Base-by-base conservation (phyloP, 2,888 invertebrate genomes). In the Strigamia crassipes region DNA sequence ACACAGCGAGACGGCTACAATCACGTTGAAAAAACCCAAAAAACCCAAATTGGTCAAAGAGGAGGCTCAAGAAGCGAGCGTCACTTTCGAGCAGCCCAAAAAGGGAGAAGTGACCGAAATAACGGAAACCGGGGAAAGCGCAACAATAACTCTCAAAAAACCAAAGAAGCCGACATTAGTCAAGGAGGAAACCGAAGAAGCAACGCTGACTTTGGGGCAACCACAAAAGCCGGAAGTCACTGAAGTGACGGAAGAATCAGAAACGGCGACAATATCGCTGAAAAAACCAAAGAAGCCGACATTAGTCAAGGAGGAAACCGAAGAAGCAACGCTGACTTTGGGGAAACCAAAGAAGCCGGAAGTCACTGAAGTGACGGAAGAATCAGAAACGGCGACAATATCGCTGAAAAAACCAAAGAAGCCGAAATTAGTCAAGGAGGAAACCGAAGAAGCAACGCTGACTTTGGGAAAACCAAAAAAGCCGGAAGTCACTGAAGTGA, bases 381-480 rank as follows among this genome's bases (percentile, higher is more conserved):
- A 80, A 23, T n/a, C 80, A 21, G 77, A 34, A 80, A 42, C 56
- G 31, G 51, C 80, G 9, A 56, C 31, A 34, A 31, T 61, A 21
- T 31, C 80, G 12, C 23, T 78, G 15, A 78, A 78, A 13, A 78
- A 78, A 13, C 46, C 21, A 1, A 80, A 61, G 34, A 81, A 81
- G 38, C 81, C 73, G 23, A 38, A 66, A 81, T 18, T 73, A 21
- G 41, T 6, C 4, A 81, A 81, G 42, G 38, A 34, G 1, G 38
- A 80, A 27, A 5, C 1, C 82, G 1, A 85, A 85, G 83, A 86
- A 85, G 82, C 82, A 84, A 81, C 89, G 90, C 79, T 87, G 84
- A 31, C 85, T 90, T 0, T 91, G 92, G 78, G 87, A 90, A 82
- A 90, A 90, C 84, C n/a, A 89, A 90, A 85, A 0, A 90, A 91